Evolutionary conservation across 2,888 invertebrate species (phyloP), one percentile per base, ranked within the genome.

Genomic region (Chydorus sphaericus): DNA sequence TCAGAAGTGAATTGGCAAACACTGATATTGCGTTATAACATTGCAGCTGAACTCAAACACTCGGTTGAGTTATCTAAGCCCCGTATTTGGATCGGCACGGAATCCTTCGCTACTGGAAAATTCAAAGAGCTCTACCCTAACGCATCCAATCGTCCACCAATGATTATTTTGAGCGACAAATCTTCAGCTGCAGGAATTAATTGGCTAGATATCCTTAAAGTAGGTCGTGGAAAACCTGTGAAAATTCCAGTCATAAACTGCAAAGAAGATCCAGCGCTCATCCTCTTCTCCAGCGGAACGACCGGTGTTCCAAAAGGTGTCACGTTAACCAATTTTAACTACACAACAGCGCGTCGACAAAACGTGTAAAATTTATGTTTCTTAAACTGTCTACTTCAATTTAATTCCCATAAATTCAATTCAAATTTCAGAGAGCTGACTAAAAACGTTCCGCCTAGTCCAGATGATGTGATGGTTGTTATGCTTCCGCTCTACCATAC

Each of bases 41-140:
- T n/a, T n/a, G n/a, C n/a, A 82, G 82, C 77, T 62, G 85, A 86
- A 72, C 71, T 85, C 18, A 68, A 74, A 55, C 85, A 85, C 67
- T 74, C 81, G 18, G 66, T 83, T 4, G 76, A 75, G 59, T 75
- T 85, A 59, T 81, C 82, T 1, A 80, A 80, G 65, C 85, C 85
- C 51, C 81, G 78, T 66, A 70, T 79, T 28, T 50, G 50, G 44
- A 54, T 54, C 26, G 37, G 30, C 23, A 53, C 53, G 38, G 53
- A 53, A 53, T 23, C 31, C 26, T 53, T 53, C 26, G 36, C 14
- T 6, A n/a, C n/a, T n/a, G 26, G 31, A 10, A 23, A 53, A 38
- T 38, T 38, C 26, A 26, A 36, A 31, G 37, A 44, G 28, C n/a
- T 44, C 2, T 44, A 16, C 18, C 44, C 44, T 1, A 44, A 26